phyloP scores from a whole-genome alignment of 2,888 invertebrate genomes.

The Boloria euphrosyne region DNA sequence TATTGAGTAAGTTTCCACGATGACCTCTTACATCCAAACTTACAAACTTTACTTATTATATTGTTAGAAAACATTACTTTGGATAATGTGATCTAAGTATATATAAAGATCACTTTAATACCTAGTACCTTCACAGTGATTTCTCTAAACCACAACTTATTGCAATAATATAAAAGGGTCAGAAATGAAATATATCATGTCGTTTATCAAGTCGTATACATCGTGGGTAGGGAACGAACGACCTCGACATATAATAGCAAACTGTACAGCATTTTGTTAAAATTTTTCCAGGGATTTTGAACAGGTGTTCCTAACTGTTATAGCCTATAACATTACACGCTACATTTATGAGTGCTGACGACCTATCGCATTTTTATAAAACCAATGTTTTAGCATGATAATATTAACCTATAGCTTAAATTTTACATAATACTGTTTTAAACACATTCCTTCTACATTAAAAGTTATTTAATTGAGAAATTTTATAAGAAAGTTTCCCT shows the following conservation, averaged over 20 bases:
- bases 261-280: slow-evolving; percentile 25
- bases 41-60: no score
- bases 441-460: no score
- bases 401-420: slow-evolving; percentile 3
- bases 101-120: background rate
- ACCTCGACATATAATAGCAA: slow-evolving; percentile 18
- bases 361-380: slow-evolving; percentile 15
- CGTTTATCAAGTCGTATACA: slow-evolving; percentile 22
- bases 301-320: slow-evolving; percentile 24
- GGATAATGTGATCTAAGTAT: background rate
- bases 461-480: no score
- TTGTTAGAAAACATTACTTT: no score
- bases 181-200: slow-evolving; percentile 21
- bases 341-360: slow-evolving; percentile 20
- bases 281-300: slow-evolving; percentile 23
- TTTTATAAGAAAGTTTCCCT: no score
- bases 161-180: slow-evolving; percentile 16
- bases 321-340: slow-evolving; percentile 23
- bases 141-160: slow-evolving; percentile 1
- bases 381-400: background rate
- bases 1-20: no score
- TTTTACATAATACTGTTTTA: background rate
- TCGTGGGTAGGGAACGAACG: slow-evolving; percentile 16
- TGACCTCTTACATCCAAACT: no score
- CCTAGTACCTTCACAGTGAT: slow-evolving; percentile 3